Base-by-base conservation (phyloP, 2,888 invertebrate species). In the Drosophila testacea region DNA sequence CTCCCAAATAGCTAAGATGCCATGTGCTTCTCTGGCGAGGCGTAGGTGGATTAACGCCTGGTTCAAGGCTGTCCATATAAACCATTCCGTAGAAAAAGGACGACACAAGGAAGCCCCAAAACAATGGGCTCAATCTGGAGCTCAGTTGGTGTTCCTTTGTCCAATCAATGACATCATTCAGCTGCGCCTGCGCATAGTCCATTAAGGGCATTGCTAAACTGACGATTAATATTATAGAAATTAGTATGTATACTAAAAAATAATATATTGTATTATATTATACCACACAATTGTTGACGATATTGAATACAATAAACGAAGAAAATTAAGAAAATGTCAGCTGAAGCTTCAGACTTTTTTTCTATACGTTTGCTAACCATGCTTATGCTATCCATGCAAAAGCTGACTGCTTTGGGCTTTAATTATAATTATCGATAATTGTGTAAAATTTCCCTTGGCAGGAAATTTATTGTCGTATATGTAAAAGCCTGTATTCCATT, bases 21-120 rank as follows among this genome's bases (percentile, higher is more conserved):
- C 93, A 34, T 6, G 81, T 83, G 0, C 91, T 54, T 83, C 86
- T 90, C 54, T 85, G 90, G 79, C 92, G 91, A 22, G 95, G 94
- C 47, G 94, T 93, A 4, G 94, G 94, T 28, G 95, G 95, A 88
- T 93, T 92, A 4, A 94, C 89, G 13, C 95, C 95, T 0, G 95
- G 95, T 50, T 94, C 92, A 78, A 93, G 93, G 67, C 95, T 95
- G 89, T 95, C 95, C 79, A 94, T 92, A 90, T 94, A 95, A 27
- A 95, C 93, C 81, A 95, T 93, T 63, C 93, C 91, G 93, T 94
- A 94, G 6, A 94, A 94, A 77, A 94, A 93, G 77, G 93, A 91
- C n/a, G 94, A 93, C 57, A 93, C 91, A 4, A 93, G 81, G 11
- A 94, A 69, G 5, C 95, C 95, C 89, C 93, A 94, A 30, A 92